Base-by-base conservation (phyloP, 2,888 invertebrate species). In the Peribatodes rhomboidaria region DNA sequence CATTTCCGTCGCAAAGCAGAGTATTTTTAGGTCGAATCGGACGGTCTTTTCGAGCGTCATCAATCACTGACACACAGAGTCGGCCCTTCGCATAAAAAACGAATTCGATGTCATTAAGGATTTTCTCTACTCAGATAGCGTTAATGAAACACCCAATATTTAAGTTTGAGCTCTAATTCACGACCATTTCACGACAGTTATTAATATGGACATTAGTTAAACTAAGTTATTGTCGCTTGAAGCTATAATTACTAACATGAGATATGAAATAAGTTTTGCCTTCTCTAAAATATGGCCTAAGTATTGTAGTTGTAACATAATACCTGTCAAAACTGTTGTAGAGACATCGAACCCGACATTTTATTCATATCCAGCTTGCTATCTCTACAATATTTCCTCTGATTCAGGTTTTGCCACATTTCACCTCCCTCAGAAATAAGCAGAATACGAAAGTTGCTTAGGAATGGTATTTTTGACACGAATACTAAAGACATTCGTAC, bases 51-150 rank as follows among this genome's bases (percentile, higher is more conserved):
- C 72, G 73, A 77, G 80, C 73, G 70, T 77, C 84, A 88, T 89
- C 82, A 88, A 88, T 89, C 87, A 88, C 81, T 81, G 84, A 82
- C 84, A 81, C 69, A 70, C 73, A 65, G 79, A 79, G 71, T 79
- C 74, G 75, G 77, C 79, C 81, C 76, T 79, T 77, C 71, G 73
- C 75, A 78, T 83, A 84, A 84, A 83, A 85, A 84, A 78, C 73
- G 72, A 76, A 77, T 79, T 71, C 70, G 73, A 77, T 78, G 81
- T 81, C 81, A 82, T 82, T 81, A 82, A 73, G 77, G 75, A 75
- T 77, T 84, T 81, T 77, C 74, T 86, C 80, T 78, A 78, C 79
- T 80, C 77, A 65, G 62, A 67, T 65, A 60, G 56, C 60, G 63
- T 60, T 71, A 65, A 69, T 69, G 67, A 71, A 64, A 58, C 61